Evolutionary conservation across 2,888 invertebrate species (phyloP).

Genomic region (Eucriotettix oculatus): DNA sequence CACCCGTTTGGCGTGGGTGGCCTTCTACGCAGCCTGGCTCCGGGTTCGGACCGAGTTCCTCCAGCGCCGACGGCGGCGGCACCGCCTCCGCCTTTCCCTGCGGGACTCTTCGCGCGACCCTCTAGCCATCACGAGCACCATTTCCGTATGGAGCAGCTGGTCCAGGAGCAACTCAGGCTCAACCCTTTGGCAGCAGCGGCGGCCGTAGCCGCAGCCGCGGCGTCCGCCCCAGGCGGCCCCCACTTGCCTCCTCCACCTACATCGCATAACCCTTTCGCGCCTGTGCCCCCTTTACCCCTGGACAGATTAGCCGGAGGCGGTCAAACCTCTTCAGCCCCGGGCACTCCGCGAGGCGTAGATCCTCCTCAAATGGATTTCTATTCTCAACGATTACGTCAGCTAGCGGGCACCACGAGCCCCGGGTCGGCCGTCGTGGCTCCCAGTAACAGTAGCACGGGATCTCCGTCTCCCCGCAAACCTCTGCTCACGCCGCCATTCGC

Average conservation of each 20-base stretch:
- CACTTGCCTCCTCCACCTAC: slow-evolving; percentile 30
- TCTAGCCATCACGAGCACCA: slow-evolving; percentile 58
- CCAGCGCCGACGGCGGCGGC: slow-evolving; percentile 48
- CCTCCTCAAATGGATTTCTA: slow-evolving; percentile 90
- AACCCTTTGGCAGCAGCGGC: slow-evolving; percentile 46
- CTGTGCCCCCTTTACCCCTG: slow-evolving; percentile 24
- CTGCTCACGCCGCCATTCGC: slow-evolving; percentile 27
- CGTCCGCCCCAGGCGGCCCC: slow-evolving; percentile 36
- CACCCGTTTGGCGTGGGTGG: slow-evolving; percentile 58
- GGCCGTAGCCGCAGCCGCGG: slow-evolving; percentile 48
- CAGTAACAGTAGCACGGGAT: slow-evolving; percentile 11
- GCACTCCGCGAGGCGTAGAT: slow-evolving; percentile 10
- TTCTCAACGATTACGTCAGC: slow-evolving; percentile 97
- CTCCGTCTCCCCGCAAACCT: slow-evolving; percentile 25
- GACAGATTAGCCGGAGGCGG: slow-evolving; percentile 6
- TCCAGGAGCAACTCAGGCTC: slow-evolving; percentile 59
- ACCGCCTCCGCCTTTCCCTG: slow-evolving; percentile 21
- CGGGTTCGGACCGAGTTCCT: slow-evolving; percentile 21
- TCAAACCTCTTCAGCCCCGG: slow-evolving; percentile 37
- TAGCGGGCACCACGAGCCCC: slow-evolving; percentile 90
- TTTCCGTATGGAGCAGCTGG: slow-evolving; percentile 68
- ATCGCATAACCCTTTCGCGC: slow-evolving; percentile 32
- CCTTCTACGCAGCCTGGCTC: slow-evolving; percentile 40
- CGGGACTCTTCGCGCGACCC: slow-evolving; percentile 60
- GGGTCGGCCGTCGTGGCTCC: slow-evolving; percentile 41